These are phyloP conservation scores for Erythrocebus patas DNA, from an alignment of 2,113 vertebrate genomes.

Conservation along the genomic window DNA sequence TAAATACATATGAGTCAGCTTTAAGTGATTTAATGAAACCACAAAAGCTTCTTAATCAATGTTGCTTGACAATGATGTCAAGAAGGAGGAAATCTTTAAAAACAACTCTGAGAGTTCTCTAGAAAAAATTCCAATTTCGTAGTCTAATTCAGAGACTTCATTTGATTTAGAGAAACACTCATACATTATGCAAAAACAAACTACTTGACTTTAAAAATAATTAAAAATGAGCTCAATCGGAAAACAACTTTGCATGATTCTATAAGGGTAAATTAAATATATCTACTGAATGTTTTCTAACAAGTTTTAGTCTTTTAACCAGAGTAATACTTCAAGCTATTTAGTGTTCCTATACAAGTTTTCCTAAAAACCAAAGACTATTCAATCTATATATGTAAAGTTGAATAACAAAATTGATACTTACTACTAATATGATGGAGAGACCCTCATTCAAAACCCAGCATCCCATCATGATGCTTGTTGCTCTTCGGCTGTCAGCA, in stretches of 20 bases:
- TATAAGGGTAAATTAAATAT: constrained; percentile 77
- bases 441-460: constrained; percentile 85
- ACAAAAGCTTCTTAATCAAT: not conserved
- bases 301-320: constrained; percentile 75
- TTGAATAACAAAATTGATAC: constrained; percentile 74
- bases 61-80: not conserved
- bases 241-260: constrained; percentile 74
- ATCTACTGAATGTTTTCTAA: constrained; percentile 77
- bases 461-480: constrained; percentile 73
- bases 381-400: constrained; percentile 68
- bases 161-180: constrained; percentile 54
- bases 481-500: constrained; percentile 26
- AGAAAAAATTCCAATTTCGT: constrained; percentile 43
- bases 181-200: constrained; percentile 69
- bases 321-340: constrained; percentile 72
- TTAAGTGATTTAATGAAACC: constrained; percentile 13
- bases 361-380: constrained; percentile 67
- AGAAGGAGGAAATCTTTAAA: constrained; percentile 39
- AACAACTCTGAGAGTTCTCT: constrained; percentile 52
- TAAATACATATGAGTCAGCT: not conserved
- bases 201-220: constrained; percentile 78
- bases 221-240: constrained; percentile 75
- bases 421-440: constrained; percentile 82
- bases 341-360: constrained; percentile 69
- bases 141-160: constrained; percentile 63